A percentile compares a stretch with the other conserved stretches of the same genome.
phyloP scores from a whole-genome alignment of 1,140 invertebrate genomes.

The Calycopis cecrops region DNA sequence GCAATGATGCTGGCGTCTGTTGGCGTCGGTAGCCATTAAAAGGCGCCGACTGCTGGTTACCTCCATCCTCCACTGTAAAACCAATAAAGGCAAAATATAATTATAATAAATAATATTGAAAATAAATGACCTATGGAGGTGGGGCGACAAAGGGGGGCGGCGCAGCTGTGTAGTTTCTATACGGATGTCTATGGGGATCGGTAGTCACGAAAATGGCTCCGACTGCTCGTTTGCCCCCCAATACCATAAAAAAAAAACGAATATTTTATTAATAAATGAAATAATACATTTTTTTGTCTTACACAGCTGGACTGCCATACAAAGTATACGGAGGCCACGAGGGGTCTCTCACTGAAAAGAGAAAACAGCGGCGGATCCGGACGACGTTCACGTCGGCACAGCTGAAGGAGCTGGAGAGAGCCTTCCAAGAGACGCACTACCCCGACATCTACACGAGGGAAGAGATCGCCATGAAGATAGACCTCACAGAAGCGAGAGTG shows the following conservation, averaged over 20 bases:
- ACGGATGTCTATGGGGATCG: no score
- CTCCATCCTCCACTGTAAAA: no score
- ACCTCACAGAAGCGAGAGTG: conserved; percentile 97
- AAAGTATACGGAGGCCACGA: conserved; percentile 92
- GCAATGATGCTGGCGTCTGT: neutral
- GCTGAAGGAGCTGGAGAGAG: conserved; percentile 96
- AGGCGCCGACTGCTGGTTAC: neutral
- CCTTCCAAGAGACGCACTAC: conserved; percentile 98
- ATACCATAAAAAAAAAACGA: no score
- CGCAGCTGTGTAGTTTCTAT: no score
- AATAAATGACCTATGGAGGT: no score
- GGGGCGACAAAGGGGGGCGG: no score
- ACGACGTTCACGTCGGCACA: conserved; percentile 98
- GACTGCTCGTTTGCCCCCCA: no score
- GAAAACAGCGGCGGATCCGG: conserved; percentile 94
- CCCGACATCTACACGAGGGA: conserved; percentile 99
- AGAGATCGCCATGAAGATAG: conserved; percentile 98
- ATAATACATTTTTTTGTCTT: conserved; percentile 28
- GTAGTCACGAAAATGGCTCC: no score
- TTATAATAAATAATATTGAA: no score
- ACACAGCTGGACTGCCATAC: conserved; percentile 87
- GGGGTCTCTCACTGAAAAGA: conserved; percentile 88
- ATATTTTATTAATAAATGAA: no score
- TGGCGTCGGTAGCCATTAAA: neutral
- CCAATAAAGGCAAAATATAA: no score